Conservation (phyloP, 2,888 invertebrate species). For the Patella caerulea region DNA sequence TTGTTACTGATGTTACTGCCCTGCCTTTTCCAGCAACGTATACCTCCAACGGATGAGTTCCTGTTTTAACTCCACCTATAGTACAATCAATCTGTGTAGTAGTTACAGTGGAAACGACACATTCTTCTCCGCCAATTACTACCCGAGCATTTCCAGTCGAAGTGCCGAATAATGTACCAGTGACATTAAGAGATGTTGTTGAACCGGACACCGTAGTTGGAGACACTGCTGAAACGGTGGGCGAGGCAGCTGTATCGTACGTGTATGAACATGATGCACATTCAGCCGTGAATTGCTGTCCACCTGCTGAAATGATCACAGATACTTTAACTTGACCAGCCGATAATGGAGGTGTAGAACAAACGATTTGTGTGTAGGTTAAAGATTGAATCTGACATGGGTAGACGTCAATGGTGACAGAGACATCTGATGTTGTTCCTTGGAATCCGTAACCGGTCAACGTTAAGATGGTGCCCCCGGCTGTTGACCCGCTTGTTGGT, state of each 20-base stretch:
- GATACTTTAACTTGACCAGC: not conserved
- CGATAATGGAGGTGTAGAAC: constrained; percentile 37
- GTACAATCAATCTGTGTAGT: constrained; percentile 25
- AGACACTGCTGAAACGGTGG: constrained; percentile 22
- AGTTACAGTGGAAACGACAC: constrained; percentile 18
- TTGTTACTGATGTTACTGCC: not conserved
- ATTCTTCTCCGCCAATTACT: constrained; percentile 26
- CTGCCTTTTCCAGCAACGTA: constrained; percentile 16
- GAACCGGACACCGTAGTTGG: constrained; percentile 15
- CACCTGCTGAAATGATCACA: not conserved
- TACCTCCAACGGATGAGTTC: constrained; percentile 20
- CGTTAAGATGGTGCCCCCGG: constrained; percentile 31
- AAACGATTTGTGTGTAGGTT: constrained; percentile 40
- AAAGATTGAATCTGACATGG: constrained; percentile 39
- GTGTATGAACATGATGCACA: constrained; percentile 5
- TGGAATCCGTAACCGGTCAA: constrained; percentile 55
- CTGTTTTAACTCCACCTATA: constrained; percentile 21
- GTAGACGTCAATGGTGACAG: constrained; percentile 43
- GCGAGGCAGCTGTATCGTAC: constrained; percentile 18
- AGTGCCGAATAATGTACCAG: constrained; percentile 25
- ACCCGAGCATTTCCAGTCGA: constrained; percentile 19
- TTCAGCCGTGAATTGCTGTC: not conserved
- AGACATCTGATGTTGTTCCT: constrained; percentile 29
- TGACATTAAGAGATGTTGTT: constrained; percentile 12
- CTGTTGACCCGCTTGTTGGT: constrained; percentile 37